Conservation (phyloP, 2,113 vertebrate species). For the Polypterus senegalus region DNA sequence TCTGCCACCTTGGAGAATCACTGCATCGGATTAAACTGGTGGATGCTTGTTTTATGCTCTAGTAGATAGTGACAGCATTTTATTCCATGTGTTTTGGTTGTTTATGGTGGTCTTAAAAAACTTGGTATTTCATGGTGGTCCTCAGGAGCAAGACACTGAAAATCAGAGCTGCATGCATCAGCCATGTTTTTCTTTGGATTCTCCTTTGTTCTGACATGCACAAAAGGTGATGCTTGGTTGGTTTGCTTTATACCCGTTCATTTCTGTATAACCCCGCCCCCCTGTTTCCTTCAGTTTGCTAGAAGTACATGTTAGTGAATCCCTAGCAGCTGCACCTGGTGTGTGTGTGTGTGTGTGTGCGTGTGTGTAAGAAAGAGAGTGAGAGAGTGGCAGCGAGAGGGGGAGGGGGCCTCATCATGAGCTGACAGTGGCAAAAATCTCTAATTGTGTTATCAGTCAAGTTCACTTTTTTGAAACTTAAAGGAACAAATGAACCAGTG, state of each 20-base stretch:
- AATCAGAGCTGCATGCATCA: slow-evolving; percentile 65
- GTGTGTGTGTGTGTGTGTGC: no score
- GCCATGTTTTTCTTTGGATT: slow-evolving; percentile 70
- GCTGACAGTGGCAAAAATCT: slow-evolving; percentile 63
- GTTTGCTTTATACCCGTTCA: slow-evolving; percentile 73
- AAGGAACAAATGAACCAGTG: no score
- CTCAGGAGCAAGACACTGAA: slow-evolving; percentile 64
- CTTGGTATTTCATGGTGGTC: slow-evolving; percentile 92
- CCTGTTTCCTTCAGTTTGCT: slow-evolving; percentile 64
- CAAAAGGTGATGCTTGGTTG: slow-evolving; percentile 96
- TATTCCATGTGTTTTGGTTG: slow-evolving; percentile 53
- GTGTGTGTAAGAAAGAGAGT: no score
- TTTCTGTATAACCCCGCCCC: slow-evolving; percentile 42
- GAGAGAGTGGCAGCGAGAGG: slow-evolving; percentile 34
- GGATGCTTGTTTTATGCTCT: no score
- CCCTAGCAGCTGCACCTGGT: slow-evolving; percentile 65
- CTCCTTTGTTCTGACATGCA: slow-evolving; percentile 78
- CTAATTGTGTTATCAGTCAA: slow-evolving; percentile 85
- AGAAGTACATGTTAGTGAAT: slow-evolving; percentile 48
- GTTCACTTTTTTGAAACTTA: slow-evolving; percentile 52
- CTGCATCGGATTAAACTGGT: no score
- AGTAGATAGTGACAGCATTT: slow-evolving; percentile 11
- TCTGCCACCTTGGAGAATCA: no score
- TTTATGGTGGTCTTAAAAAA: slow-evolving; percentile 59
- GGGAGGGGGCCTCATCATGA: slow-evolving; percentile 32